Evolutionary conservation across 2,113 vertebrate species (phyloP).

Genomic region (Saccopteryx leptura): DNA sequence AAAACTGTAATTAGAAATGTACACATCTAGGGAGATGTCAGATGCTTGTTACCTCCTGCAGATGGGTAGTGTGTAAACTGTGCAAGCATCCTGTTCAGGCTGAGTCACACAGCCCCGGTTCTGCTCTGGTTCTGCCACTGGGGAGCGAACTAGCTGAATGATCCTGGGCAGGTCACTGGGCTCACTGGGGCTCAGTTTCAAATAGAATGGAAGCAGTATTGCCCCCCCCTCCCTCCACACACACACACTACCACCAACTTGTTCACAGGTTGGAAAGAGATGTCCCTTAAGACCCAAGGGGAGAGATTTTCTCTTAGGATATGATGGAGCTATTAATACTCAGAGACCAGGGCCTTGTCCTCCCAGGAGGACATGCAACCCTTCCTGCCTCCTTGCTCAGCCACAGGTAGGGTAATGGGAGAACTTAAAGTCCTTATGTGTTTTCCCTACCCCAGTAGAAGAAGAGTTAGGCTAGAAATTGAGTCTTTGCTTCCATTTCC

Average conservation of each 20-base stretch:
- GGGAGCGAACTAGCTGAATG: neutral
- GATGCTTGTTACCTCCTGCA: neutral
- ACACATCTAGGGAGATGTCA: neutral
- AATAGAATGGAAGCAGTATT: neutral
- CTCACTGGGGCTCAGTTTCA: neutral
- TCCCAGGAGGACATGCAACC: neutral
- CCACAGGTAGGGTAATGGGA: neutral
- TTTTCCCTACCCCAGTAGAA: neutral
- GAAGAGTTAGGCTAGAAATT: neutral
- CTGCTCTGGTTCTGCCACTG: neutral
- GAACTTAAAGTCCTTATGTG: neutral
- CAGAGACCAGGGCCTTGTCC: neutral
- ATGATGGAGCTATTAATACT: neutral
- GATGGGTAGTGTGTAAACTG: neutral
- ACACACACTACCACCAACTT: no score
- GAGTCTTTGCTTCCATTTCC: neutral
- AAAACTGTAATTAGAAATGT: neutral
- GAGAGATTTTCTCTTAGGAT: neutral
- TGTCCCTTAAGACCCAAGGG: neutral
- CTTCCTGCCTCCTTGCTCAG: neutral
- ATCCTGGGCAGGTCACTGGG: neutral
- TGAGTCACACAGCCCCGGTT: neutral
- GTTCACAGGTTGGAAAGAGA: neutral
- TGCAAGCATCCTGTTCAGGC: neutral
- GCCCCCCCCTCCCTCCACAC: no score